These are phyloP conservation scores for Rhamnusium bicolor DNA, from an alignment of 2,888 invertebrate species.

Conservation along the genomic window DNA sequence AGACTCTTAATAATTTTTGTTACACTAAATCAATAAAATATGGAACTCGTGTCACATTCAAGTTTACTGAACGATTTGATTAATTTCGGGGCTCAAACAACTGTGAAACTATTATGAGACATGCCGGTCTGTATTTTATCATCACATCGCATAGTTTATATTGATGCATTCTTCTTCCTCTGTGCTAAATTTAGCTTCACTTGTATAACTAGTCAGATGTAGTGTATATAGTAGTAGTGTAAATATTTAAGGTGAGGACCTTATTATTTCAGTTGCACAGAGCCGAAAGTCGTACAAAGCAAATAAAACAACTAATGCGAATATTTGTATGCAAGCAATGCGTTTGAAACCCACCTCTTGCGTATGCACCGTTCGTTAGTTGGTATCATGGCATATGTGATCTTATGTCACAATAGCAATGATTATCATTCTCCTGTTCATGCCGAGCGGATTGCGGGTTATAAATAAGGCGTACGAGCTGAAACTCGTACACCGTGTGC, in stretches of 20 bases:
- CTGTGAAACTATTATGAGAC: background rate
- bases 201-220: constrained; percentile 17
- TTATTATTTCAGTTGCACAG: constrained; percentile 8
- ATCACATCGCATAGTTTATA: constrained; percentile 2
- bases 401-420: constrained; percentile 65
- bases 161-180: constrained; percentile 26
- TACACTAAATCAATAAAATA: too few species aligned
- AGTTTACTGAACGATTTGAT: background rate
- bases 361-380: constrained; percentile 45
- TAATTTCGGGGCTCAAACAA: background rate
- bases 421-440: constrained; percentile 53
- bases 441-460: constrained; percentile 59
- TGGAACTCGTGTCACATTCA: background rate
- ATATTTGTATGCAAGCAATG: constrained; percentile 54
- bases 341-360: constrained; percentile 53
- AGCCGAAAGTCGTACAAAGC: constrained; percentile 22
- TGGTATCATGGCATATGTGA: constrained; percentile 54
- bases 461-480: constrained; percentile 49
- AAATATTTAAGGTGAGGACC: constrained; percentile 12
- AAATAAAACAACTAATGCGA: constrained; percentile 51
- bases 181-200: constrained; percentile 21
- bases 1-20: too few species aligned
- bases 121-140: background rate
- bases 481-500: constrained; percentile 44
- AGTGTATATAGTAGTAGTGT: constrained; percentile 11